Conservation (phyloP, 1,140 invertebrate genomes). For the Babylonia areolata region DNA sequence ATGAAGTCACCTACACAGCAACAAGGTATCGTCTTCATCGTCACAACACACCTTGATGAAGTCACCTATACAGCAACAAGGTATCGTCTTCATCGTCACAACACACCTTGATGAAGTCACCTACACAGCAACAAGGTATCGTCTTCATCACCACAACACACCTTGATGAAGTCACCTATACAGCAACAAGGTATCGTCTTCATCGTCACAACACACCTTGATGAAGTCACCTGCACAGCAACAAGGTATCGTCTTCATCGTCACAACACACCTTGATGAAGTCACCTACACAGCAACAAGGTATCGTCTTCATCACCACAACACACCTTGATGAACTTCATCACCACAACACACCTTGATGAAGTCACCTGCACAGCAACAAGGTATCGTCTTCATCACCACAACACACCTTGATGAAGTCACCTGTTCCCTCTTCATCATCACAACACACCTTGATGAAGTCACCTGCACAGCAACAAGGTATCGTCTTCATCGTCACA, state of each 20-base stretch:
- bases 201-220: slow-evolving; percentile 26
- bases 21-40: background rate
- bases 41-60: slow-evolving; percentile 39
- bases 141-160: background rate
- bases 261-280: slow-evolving; percentile 39
- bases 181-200: background rate
- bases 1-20: slow-evolving; percentile 48
- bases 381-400: background rate
- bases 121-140: slow-evolving; percentile 33
- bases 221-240: slow-evolving; percentile 48
- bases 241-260: background rate
- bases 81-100: background rate
- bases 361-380: slow-evolving; percentile 44
- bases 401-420: slow-evolving; percentile 40
- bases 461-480: slow-evolving; percentile 43
- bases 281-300: slow-evolving; percentile 42
- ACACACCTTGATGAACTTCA: too few relatives aligned
- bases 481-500: background rate
- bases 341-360: too few relatives aligned
- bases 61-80: slow-evolving; percentile 42
- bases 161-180: slow-evolving; percentile 53
- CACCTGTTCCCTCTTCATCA: slow-evolving; percentile 42
- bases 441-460: slow-evolving; percentile 39
- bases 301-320: background rate
- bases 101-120: slow-evolving; percentile 46